phyloP scores from a whole-genome alignment of 2,888 invertebrate genomes.

The Lamellibrachia columna region DNA sequence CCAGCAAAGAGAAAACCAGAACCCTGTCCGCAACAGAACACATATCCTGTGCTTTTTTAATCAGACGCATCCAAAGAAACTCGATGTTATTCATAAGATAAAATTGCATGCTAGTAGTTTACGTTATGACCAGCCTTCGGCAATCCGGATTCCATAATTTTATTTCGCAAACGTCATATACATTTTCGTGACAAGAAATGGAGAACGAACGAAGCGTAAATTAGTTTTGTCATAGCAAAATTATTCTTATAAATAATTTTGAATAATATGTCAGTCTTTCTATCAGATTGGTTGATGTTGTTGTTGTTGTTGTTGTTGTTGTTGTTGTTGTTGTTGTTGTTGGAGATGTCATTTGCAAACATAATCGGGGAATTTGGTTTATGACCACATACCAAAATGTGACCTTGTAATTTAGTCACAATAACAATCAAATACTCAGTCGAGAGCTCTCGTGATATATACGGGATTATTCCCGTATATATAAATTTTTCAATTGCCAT shows the following conservation, averaged over 20 bases:
- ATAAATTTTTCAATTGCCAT: too few species aligned
- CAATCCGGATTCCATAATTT: background rate
- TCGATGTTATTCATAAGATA: background rate
- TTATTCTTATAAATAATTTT: background rate
- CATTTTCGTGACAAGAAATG: background rate
- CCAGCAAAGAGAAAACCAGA: background rate
- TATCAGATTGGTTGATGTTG: background rate
- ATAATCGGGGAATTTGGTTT: background rate
- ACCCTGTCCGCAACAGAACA: background rate
- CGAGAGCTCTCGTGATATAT: too few species aligned
- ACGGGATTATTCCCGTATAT: too few species aligned
- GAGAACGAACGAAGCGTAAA: background rate
- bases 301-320: background rate
- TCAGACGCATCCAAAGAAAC: background rate
- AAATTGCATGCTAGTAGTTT: background rate
- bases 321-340: background rate
- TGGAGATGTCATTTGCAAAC: background rate
- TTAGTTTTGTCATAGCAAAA: background rate
- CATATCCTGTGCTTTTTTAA: background rate
- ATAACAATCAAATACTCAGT: too few species aligned
- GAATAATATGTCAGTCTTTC: background rate
- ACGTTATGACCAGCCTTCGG: background rate
- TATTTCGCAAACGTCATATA: background rate
- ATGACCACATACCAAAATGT: background rate
- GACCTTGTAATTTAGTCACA: too few species aligned